Evolutionary conservation across 2,113 vertebrate species (phyloP), one percentile per base, ranked within the genome.

Genomic region (Neodontobutis hainanensis): DNA sequence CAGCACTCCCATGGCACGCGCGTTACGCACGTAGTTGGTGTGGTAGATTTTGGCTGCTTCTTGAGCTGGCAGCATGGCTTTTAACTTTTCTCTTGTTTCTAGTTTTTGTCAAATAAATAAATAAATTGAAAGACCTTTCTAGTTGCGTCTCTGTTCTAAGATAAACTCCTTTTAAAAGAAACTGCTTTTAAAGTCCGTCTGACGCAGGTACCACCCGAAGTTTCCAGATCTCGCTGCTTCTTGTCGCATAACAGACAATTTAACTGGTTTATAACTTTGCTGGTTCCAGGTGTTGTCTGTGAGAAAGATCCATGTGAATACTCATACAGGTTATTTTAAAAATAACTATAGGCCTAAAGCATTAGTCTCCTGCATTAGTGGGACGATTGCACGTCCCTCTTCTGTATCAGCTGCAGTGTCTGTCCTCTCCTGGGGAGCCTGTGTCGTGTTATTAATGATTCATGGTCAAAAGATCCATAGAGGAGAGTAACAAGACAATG

Each of bases 21-120:
- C 90, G 8, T 99, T 99, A 3, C 97, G 85, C 82, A 99, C 96
- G 4, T 99, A 98, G 90, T 98, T 99, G 71, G 97, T 99, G 82
- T 98, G 97, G 75, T 99, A 99, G 88, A 98, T 99, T 69, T 90
- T 95, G 1, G 96, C 96, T 0, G 97, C 97, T 77, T 99, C 97
- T 73, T 97, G 94, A 12, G 96, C 97, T 0, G 97, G 95, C 15
- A 99, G 90, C 93, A 99, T 87, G 53, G 55, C 8, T 35, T 2
- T 14, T 5, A 14, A 4, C 14, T 8, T 5, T 11, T 7, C 3
- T 38, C 5, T 34, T 5, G 16, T 49, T 36, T 27, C 34, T 36
- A 40, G 27, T 35, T 44, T 5, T 36, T 12, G 34, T 3, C 6
- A 2, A 19, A 2, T 2, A 5, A 3, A 50, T 48, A 69, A 66